Evolutionary conservation across 2,113 vertebrate genomes (phyloP).

Genomic region (Oryzias curvinotus): DNA sequence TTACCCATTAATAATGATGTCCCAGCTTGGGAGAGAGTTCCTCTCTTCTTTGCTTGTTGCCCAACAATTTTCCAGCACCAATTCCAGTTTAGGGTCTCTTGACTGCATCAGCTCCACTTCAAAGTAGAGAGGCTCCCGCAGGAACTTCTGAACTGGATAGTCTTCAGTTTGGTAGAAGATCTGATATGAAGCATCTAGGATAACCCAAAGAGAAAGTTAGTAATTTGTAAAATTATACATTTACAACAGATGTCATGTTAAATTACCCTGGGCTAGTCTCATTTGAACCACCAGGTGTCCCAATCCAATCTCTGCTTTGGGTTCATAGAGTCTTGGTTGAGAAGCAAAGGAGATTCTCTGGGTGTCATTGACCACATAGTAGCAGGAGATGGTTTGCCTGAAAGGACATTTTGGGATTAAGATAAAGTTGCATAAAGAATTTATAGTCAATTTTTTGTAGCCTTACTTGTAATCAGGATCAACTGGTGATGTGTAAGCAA

Average conservation of each 20-base stretch:
- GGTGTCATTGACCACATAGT: constrained; percentile 64
- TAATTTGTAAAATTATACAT: rapidly evolving
- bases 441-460: too few species aligned
- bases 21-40: constrained; percentile 68
- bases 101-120: constrained; percentile 65
- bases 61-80: constrained; percentile 74
- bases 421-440: too few species aligned
- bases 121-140: constrained; percentile 74
- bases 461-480: constrained; percentile 64
- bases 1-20: constrained; percentile 69
- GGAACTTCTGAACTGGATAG: constrained; percentile 67
- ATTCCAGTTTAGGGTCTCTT: constrained; percentile 55
- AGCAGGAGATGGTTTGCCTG: constrained; percentile 70
- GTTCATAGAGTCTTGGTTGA: constrained; percentile 23
- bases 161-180: constrained; percentile 61
- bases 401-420: neutral
- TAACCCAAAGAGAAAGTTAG: neutral
- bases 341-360: constrained; percentile 45
- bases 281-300: constrained; percentile 69
- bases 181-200: constrained; percentile 61
- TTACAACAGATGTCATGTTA: too few species aligned
- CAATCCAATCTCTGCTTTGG: constrained; percentile 50
- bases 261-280: constrained; percentile 61
- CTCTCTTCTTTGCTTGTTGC: constrained; percentile 57
- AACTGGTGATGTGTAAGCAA: neutral